Evolutionary conservation across 2,888 invertebrate species (phyloP), one percentile per base, ranked within the genome.

Genomic region (Amphiduros pacificus): DNA sequence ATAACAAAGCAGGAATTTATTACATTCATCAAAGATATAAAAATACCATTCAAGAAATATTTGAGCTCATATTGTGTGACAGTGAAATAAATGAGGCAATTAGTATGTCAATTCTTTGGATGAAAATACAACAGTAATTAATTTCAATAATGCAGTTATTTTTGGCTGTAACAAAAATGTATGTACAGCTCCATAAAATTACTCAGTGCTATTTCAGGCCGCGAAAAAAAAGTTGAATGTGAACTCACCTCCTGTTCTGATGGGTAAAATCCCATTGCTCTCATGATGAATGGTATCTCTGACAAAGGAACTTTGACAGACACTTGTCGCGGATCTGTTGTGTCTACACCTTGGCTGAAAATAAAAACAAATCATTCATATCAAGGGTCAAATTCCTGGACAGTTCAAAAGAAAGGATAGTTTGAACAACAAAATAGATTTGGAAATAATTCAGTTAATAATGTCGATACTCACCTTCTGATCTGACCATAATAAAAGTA

Each of bases 401-500:
- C 36, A 36, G 36, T 36, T 36, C 11, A 9, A 9, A 36, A 36
- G 36, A 54, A 24, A 6, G 9, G 22, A 54, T 14, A 22, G 24
- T 54, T 24, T 17, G 11, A 54, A 22, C 20, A 17, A 24, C 22
- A 31, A 31, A 17, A 17, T 17, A 31, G 11, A n/a, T 5, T 28
- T 11, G 17, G 1, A 28, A 32, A 32, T 1, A 20, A 54, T 17
- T n/a, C n/a, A 5, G 22, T 54, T 20, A 31, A 6, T 20, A 9
- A 11, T 20, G 36, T 17, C 9, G 36, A 22, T 1, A 65, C 71
- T 63, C 70, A 79, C 80, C 76, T 89, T 87, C 70, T 89, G 50
- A 91, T 88, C 84, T 91, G 90, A 69, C 90, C 88, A 77, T 90
- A 91, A 79, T 89, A 90, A 82, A 91, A 91, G 64, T 90, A 83